Base-by-base conservation (phyloP, 2,888 invertebrate species). In the Melangyna quadrimaculata region DNA sequence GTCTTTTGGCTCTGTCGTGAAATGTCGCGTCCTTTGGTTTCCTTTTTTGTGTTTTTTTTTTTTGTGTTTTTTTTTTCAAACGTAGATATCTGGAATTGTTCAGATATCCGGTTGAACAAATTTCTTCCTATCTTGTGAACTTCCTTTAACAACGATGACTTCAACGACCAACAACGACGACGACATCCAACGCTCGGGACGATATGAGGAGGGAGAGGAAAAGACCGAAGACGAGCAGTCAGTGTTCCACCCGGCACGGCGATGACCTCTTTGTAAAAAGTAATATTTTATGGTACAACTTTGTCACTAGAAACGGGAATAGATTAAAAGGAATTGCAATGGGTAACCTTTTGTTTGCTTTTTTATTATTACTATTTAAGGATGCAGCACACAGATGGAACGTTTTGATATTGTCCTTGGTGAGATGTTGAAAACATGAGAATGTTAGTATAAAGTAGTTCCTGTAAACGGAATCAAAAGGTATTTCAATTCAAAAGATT, bases 321-420 rank as follows among this genome's bases (percentile, higher is more conserved):
- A 73, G 79, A 67, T 79, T 79, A 73, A 79, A 73, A 73, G 48
- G 19, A 55, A 73, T 79, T 45, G 71, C 45, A 27, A 27, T 43
- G 61, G 43, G 73, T 73, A 59, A 24, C 51, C 59, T 19, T 37
- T 57, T n/a, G n/a, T n/a, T n/a, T n/a, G n/a, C n/a, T 37, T 65
- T 65, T 57, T 19, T 67, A 59, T 51, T 67, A 79, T 67, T 43
- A 45, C 69, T 51, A 45, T 79, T 74, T 63, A 69, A 74, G 61
- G 53, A 80, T 61, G 51, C 37, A 27, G 27, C 59, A 14, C 27
- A n/a, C 14, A 22, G 59, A 40, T 43, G 40, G 22, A 59, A 48
- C 32, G 29, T 65, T 65, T 45, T 65, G 45, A 65, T 65, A 48
- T n/a, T 40, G 24, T 32, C 29, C 32, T 65, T 48, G 22, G 29